phyloP scores from a whole-genome alignment of 2,113 vertebrate species.

The Lasiurus borealis region DNA sequence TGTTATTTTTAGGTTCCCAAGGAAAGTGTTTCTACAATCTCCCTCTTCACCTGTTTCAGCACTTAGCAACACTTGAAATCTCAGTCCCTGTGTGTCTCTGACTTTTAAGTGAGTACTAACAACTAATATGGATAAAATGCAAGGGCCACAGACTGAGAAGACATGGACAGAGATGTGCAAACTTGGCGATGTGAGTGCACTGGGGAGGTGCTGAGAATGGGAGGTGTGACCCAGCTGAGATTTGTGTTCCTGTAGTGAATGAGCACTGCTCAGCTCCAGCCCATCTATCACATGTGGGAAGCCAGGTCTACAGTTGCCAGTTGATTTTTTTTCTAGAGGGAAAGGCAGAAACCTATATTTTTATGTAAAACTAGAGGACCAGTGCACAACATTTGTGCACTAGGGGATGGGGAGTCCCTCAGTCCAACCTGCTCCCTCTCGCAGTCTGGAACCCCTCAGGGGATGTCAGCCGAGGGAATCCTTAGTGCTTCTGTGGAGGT shows the following conservation, averaged over 20 bases:
- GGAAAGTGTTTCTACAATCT: conserved; percentile 37
- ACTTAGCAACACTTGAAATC: conserved; percentile 63
- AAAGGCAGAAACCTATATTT: conserved; percentile 31
- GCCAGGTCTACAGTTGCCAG: neutral
- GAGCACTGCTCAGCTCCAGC: neutral
- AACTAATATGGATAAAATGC: neutral
- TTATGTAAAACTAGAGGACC: conserved; percentile 14
- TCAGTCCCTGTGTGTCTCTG: conserved; percentile 2
- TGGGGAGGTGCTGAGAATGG: neutral
- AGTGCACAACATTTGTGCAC: too few relatives aligned
- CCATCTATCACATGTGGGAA: neutral
- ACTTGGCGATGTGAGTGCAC: neutral
- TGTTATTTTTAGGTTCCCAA: conserved; percentile 47
- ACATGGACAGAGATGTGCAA: neutral
- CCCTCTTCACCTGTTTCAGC: conserved; percentile 49
- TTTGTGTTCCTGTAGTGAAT: neutral
- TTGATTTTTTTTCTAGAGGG: neutral
- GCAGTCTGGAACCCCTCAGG: too few relatives aligned
- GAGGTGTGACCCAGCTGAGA: neutral
- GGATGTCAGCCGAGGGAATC: too few relatives aligned
- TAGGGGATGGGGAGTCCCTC: too few relatives aligned
- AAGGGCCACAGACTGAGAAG: neutral
- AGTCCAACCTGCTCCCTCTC: too few relatives aligned
- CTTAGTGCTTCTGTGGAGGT: too few relatives aligned
- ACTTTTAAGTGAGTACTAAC: conserved; percentile 34